Percentiles rank a stretch among this genome's conserved stretches.
These are phyloP conservation scores for Atrina japonica DNA, from an alignment of 2,888 invertebrate species.

Conservation along the genomic window DNA sequence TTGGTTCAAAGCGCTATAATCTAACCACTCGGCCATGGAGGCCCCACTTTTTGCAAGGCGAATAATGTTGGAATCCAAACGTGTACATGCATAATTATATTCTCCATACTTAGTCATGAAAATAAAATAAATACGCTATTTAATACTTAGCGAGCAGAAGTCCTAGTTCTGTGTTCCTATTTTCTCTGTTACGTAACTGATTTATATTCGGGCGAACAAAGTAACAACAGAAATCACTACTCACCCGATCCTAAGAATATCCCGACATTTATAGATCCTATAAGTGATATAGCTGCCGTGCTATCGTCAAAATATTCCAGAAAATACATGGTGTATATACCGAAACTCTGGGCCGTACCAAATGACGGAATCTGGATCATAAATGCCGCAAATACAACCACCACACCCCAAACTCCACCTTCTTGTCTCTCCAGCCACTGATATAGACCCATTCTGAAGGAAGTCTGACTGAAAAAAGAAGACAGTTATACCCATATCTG, in stretches of 20 bases:
- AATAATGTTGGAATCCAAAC: too few species aligned
- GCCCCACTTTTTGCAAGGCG: too few species aligned
- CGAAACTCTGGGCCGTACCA: conserved; percentile 67
- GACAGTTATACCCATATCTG: neutral
- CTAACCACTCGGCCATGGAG: too few species aligned
- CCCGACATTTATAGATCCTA: conserved; percentile 69
- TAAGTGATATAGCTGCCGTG: conserved; percentile 65
- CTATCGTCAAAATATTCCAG: conserved; percentile 62
- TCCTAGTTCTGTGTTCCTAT: too few species aligned
- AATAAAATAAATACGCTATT: too few species aligned
- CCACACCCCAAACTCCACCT: conserved; percentile 50
- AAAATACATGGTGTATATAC: conserved; percentile 71
- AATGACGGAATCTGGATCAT: conserved; percentile 68
- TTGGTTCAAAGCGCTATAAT: too few species aligned
- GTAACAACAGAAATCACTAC: too few species aligned
- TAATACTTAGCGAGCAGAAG: too few species aligned
- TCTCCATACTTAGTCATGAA: too few species aligned
- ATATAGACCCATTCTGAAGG: conserved; percentile 26
- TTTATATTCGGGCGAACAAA: too few species aligned
- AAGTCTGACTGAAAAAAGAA: conserved; percentile 4
- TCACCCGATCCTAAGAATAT: conserved; percentile 68
- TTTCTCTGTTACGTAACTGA: too few species aligned
- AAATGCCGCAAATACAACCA: conserved; percentile 66
- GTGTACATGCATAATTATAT: too few species aligned
- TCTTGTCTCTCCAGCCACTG: conserved; percentile 31